These are phyloP conservation scores for Cephus pygmeus DNA, from an alignment of 2,888 invertebrate species.

Conservation along the genomic window DNA sequence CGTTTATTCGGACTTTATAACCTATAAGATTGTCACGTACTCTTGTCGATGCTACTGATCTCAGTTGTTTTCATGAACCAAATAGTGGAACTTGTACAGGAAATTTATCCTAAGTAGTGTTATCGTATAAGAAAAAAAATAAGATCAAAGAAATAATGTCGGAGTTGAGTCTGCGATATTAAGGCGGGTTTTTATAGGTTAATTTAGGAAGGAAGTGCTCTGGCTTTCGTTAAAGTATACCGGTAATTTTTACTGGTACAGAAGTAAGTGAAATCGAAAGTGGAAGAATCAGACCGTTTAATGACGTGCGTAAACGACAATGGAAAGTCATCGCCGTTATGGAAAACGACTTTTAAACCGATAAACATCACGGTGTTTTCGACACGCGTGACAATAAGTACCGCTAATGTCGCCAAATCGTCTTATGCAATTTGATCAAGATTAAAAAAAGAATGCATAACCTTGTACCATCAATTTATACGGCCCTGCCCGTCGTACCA, in stretches of 20 bases:
- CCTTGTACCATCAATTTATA: not conserved
- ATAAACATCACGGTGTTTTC: not conserved
- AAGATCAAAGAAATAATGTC: not conserved
- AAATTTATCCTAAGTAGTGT: too few relatives aligned
- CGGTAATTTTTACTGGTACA: not conserved
- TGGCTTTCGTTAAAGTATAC: not conserved
- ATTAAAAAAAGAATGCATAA: not conserved
- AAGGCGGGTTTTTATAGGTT: not conserved
- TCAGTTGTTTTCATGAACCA: too few relatives aligned
- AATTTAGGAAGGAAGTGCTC: not conserved
- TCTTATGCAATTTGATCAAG: not conserved
- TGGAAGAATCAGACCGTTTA: not conserved
- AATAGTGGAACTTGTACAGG: too few relatives aligned
- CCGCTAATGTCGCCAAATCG: not conserved
- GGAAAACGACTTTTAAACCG: not conserved
- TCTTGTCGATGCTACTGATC: not conserved
- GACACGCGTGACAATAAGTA: not conserved
- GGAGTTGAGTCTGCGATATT: not conserved
- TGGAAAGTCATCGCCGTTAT: not conserved
- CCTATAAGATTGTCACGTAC: not conserved
- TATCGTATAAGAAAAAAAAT: too few relatives aligned
- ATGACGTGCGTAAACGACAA: not conserved
- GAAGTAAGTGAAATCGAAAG: not conserved
- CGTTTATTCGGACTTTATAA: not conserved
- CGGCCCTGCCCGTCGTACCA: not conserved